These are phyloP conservation scores for Ceratitis capitata DNA, from an alignment of 1,140 invertebrate genomes.

Conservation along the genomic window DNA sequence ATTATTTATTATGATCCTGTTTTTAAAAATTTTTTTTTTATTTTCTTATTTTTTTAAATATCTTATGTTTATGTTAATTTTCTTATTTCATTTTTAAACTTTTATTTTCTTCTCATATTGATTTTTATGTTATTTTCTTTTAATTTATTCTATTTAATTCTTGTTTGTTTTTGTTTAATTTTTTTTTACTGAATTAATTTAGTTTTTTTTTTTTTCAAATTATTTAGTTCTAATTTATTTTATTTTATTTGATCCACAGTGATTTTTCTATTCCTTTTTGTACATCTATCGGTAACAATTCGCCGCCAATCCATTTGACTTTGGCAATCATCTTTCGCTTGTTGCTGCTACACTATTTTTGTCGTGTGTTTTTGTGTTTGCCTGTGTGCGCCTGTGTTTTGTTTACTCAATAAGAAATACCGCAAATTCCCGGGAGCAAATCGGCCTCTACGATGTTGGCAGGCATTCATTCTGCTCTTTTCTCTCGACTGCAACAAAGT, in stretches of 20 bases:
- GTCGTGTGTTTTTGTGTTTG: neutral
- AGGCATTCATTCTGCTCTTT: neutral
- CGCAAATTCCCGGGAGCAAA: constrained; percentile 5
- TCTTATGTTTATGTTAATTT: neutral
- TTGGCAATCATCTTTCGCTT: constrained; percentile 10
- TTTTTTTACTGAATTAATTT: neutral
- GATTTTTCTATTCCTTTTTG: constrained; percentile 4
- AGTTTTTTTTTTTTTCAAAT: neutral
- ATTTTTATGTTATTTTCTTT: neutral
- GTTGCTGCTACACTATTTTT: neutral
- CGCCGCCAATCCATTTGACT: neutral
- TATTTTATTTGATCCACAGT: neutral
- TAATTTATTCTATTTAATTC: neutral
- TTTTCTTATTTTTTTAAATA: neutral
- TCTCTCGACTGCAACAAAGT: neutral
- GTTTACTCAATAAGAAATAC: constrained; percentile 5
- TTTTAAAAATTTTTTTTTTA: neutral
- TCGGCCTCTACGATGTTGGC: constrained; percentile 5
- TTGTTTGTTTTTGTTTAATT: neutral
- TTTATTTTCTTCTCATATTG: neutral
- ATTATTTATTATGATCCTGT: neutral
- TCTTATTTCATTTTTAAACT: too few relatives aligned
- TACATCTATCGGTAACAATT: neutral
- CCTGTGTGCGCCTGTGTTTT: too few relatives aligned
- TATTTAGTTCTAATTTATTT: neutral